A percentile compares a stretch with the other conserved stretches of the same genome.
Conservation (phyloP, 2,888 invertebrate species). For the Pammene fasciana region DNA sequence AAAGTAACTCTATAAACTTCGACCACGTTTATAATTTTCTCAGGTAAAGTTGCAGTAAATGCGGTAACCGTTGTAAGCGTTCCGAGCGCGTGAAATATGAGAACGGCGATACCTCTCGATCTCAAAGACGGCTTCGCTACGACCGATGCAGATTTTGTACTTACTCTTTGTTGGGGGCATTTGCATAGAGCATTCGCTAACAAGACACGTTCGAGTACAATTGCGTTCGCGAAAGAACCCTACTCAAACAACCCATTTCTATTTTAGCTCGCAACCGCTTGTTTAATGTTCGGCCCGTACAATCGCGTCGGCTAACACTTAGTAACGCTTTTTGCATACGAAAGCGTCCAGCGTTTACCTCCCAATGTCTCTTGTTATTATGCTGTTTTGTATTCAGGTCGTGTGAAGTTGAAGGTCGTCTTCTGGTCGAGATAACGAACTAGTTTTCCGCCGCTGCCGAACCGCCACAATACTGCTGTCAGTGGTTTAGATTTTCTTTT, state of each 20-base stretch:
- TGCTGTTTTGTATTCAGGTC: conserved; percentile 75
- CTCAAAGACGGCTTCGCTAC: conserved; percentile 23
- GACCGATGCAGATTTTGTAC: conserved; percentile 37
- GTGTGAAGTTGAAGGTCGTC: conserved; percentile 76
- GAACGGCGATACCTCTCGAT: conserved; percentile 23
- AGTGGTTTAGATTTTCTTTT: conserved; percentile 45
- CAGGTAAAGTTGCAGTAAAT: conserved; percentile 10
- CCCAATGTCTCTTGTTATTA: conserved; percentile 77
- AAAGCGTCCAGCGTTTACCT: conserved; percentile 75
- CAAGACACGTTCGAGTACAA: conserved; percentile 82
- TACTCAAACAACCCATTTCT: conserved; percentile 83
- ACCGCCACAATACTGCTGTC: conserved; percentile 36
- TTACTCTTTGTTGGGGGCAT: conserved; percentile 49
- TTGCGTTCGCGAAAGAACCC: conserved; percentile 83
- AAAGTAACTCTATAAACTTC: neutral
- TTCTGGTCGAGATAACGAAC: conserved; percentile 72
- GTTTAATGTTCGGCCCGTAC: conserved; percentile 82
- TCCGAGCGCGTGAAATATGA: conserved; percentile 28
- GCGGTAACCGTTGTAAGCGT: conserved; percentile 28
- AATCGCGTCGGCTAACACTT: conserved; percentile 81
- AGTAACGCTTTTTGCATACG: conserved; percentile 82
- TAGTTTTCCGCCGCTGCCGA: conserved; percentile 54
- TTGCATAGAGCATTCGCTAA: conserved; percentile 81
- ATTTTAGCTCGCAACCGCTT: conserved; percentile 79
- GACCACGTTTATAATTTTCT: conserved; percentile 1